Base-by-base conservation (phyloP, 2,113 vertebrate genomes). In the Cettia cetti region DNA sequence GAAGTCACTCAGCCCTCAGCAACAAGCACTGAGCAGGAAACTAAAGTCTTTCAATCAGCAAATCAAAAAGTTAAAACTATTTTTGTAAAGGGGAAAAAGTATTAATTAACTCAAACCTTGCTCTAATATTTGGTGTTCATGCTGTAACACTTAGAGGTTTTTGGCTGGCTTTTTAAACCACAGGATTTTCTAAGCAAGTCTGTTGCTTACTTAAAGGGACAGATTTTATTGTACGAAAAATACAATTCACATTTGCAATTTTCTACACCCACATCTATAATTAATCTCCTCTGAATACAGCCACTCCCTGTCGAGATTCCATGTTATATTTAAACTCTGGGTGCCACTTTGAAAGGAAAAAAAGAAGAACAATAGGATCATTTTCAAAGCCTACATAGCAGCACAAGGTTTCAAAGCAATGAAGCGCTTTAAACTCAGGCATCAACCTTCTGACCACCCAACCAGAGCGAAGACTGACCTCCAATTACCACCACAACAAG, bases 261-360 rank as follows among this genome's bases (percentile, higher is more conserved):
- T 96, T 97, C 91, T 92, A 95, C 90, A 83, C 63, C 82, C 86
- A 94, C 68, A 57, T 75, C 80, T 92, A 96, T 90, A 97, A 96
- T 94, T 95, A 89, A 94, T 96, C 89, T 96, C 95, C 81, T 53
- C 83, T 95, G 93, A 95, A 75, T 56, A 75, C 90, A 95, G 92
- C 85, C 82, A 93, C 82, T 96, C 93, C 92, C 71, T 65, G 68
- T 74, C n/a, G 86, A 96, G 76, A 85, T 59, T 96, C 91, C 89
- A 90, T n/a, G 56, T 69, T 95, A 84, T 95, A 96, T 92, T 97
- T 93, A 95, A 94, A 96, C 79, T 44, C 65, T 64, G 66, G 31
- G 75, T 91, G 61, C 78, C 85, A 90, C 63, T 95, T 94, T 60
- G 86, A 72, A 95, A 92, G 72, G 71, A 33, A 53, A 69, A 76